These are phyloP conservation scores for Silvanus unidentatus DNA, from an alignment of 2,888 invertebrate species.

Conservation along the genomic window DNA sequence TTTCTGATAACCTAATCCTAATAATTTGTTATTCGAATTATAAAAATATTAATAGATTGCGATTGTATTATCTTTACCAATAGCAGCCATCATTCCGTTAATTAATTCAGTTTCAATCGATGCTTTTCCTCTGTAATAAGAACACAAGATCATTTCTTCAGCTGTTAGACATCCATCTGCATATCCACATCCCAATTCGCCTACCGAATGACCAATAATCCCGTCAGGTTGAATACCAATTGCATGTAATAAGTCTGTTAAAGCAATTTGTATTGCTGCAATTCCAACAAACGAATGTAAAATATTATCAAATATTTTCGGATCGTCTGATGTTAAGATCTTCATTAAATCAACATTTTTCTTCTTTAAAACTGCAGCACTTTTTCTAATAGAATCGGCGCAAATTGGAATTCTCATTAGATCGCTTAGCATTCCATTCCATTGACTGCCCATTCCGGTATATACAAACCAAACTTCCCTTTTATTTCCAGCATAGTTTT, in stretches of 20 bases:
- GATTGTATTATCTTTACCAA: constrained; percentile 49
- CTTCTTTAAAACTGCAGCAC: constrained; percentile 52
- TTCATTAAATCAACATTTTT: constrained; percentile 58
- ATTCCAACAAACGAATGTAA: constrained; percentile 68
- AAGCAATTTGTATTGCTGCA: constrained; percentile 55
- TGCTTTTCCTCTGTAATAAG: constrained; percentile 77
- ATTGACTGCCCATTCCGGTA: constrained; percentile 73
- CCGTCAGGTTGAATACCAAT: constrained; percentile 64
- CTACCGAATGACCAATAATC: constrained; percentile 85
- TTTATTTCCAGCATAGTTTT: constrained; percentile 41
- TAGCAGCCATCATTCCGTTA: constrained; percentile 81
- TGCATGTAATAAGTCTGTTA: constrained; percentile 53
- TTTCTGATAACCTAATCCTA: constrained; percentile 47
- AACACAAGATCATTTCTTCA: constrained; percentile 77
- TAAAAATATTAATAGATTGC: constrained; percentile 9
- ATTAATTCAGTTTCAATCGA: constrained; percentile 65
- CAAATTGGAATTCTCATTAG: constrained; percentile 64
- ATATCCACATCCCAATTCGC: constrained; percentile 92
- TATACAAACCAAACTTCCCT: constrained; percentile 62
- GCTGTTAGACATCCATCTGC: constrained; percentile 87
- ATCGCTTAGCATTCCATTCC: constrained; percentile 62
- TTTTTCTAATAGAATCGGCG: constrained; percentile 56
- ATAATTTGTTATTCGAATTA: no score
- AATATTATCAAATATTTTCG: constrained; percentile 57
- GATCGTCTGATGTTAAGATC: constrained; percentile 54